A percentile compares a stretch with the other conserved stretches of the same genome.
Conservation (phyloP, 2,888 invertebrate genomes). For the Polyploca ridens region DNA sequence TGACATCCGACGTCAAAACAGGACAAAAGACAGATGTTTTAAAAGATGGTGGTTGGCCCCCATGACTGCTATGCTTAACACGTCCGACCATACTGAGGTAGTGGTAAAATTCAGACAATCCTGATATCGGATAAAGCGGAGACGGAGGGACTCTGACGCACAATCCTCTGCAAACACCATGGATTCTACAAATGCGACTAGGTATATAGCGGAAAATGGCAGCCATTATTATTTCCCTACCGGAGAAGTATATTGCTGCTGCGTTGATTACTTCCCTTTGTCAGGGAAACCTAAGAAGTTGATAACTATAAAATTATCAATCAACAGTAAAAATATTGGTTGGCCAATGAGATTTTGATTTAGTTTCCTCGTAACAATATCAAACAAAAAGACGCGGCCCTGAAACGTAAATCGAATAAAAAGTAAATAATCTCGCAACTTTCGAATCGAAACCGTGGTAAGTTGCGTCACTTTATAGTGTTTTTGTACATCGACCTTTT, state of each 20-base stretch:
- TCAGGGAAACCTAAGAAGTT: background rate
- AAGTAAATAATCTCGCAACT: constrained; percentile 27
- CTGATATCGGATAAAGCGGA: too few relatives aligned
- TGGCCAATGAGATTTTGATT: constrained; percentile 15
- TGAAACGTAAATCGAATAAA: constrained; percentile 20
- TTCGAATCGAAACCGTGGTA: constrained; percentile 26
- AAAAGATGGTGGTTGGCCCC: too few relatives aligned
- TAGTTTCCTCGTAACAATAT: constrained; percentile 18
- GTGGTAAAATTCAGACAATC: too few relatives aligned
- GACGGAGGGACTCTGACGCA: too few relatives aligned
- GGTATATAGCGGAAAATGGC: background rate
- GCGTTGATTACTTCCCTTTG: background rate
- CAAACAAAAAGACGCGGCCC: constrained; percentile 27
- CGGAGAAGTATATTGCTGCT: background rate
- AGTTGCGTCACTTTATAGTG: constrained; percentile 17
- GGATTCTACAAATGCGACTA: background rate
- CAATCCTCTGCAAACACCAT: background rate
- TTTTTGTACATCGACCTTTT: constrained; percentile 32
- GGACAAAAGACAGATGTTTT: too few relatives aligned
- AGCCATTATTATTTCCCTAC: background rate
- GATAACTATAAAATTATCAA: background rate
- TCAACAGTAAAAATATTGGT: constrained; percentile 7
- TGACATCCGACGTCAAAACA: too few relatives aligned
- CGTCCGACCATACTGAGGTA: too few relatives aligned
- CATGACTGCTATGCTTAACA: too few relatives aligned